Percentiles rank a stretch among this genome's conserved stretches.
Evolutionary conservation across 2,113 vertebrate genomes (phyloP).

Genomic region (Tetrao urogallus): DNA sequence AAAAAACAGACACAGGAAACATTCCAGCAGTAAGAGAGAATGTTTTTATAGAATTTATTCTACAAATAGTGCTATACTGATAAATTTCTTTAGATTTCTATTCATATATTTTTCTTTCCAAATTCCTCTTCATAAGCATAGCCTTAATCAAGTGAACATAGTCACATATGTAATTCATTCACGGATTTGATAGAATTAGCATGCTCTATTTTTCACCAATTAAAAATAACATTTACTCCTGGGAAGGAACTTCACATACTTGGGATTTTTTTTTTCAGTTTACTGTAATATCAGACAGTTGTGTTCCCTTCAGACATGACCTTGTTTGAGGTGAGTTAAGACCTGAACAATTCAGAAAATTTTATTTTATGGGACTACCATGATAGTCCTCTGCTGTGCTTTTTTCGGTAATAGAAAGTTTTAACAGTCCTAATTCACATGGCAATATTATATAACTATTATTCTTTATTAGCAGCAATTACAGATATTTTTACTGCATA

Average conservation of each 20-base stretch:
- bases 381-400: not conserved
- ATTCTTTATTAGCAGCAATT: not conserved
- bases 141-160: slow-evolving; percentile 46
- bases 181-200: slow-evolving; percentile 67
- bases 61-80: not conserved
- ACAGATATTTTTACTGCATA: not conserved
- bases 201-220: slow-evolving; percentile 68
- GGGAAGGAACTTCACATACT: slow-evolving; percentile 34
- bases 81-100: not conserved
- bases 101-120: not conserved
- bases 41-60: not conserved
- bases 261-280: not conserved
- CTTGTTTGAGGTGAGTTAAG: not conserved
- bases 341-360: not conserved
- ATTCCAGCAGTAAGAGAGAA: not conserved
- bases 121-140: slow-evolving; percentile 55
- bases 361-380: not conserved
- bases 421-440: not conserved
- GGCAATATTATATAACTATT: not conserved
- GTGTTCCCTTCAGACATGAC: not conserved
- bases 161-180: slow-evolving; percentile 67
- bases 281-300: not conserved
- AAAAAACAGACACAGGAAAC: not conserved
- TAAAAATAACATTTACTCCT: slow-evolving; percentile 59
- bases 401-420: not conserved